Base-by-base conservation (phyloP, 2,888 invertebrate genomes). In the Harpalus rubripes region DNA sequence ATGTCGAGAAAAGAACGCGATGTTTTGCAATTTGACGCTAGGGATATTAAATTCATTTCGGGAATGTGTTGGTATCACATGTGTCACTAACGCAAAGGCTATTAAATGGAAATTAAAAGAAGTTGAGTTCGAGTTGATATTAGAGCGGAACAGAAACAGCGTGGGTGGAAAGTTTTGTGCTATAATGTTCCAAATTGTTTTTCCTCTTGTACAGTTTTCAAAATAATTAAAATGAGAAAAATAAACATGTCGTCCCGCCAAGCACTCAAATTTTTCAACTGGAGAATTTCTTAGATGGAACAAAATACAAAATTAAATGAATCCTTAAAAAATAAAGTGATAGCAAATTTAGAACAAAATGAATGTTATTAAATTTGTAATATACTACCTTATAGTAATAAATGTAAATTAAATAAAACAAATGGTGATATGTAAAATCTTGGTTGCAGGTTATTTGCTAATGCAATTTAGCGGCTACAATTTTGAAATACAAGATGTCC, bases 61-160 rank as follows among this genome's bases (percentile, higher is more conserved):
- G 63, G 12, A 26, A 63, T 26, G 63, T 63, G 44, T 52, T 52
- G 44, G 44, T 18, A 74, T 74, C 72, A 74, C 72, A 74, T 39
- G 39, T 68, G 68, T 68, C 68, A 68, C 68, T 39, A 39, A 10
- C 72, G 7, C 44, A 3, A 68, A 16, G 15, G 44, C 72, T 74
- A 74, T 74, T 74, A 74, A 74, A 74, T 74, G 72, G 72, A 74
- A 74, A 74, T 74, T 74, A 74, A 74, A 74, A 74, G 72, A 74
- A 18, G 16, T 74, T 39, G 32, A 18, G 10, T 74, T 39, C 10
- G 32, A 68, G 26, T 61, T 22, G 68, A 68, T 68, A 32, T 52
- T 10, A 52, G 12, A 52, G 44, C 5, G 12, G 44, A 52, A 52
- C 6, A 12, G 10, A 52, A 4, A 52, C 8, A 52, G 12, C 12